Base-by-base conservation (phyloP, 2,113 vertebrate genomes). In the Aix galericulata region DNA sequence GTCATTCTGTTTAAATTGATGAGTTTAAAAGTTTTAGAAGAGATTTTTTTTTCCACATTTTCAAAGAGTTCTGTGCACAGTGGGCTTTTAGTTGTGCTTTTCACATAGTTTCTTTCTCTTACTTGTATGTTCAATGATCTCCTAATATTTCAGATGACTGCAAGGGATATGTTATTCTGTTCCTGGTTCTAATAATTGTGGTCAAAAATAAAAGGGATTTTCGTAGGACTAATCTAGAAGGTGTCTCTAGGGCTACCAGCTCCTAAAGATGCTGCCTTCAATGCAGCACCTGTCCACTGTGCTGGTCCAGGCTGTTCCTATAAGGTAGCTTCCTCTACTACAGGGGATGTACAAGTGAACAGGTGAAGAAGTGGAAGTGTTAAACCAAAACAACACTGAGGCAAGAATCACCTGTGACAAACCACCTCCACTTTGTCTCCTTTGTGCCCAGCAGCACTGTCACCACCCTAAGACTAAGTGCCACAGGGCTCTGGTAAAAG, bases 271-370 rank as follows among this genome's bases (percentile, higher is more conserved):
- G 27, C 10, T 27, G 17, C 11, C 27, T 15, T 68, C 66, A 53
- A 25, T 13, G 46, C 16, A 91, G 56, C 38, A 88, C 17, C 15
- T 68, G 34, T 32, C 18, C 15, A 9, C 68, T 9, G 17, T 46
- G 14, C 11, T 34, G 56, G 25, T 32, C 56, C 75, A 71, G 90
- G 26, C 20, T 21, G 0, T 27, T 69, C 59, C 42, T 84, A 29
- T 14, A 22, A 53, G 15, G 12, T 1, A 17, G 2, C 13, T 8
- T 32, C 32, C 40, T 67, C 34, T 0, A 0, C 58, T 52, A 1
- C 0, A 0, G 1, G 11, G 27, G 46, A 46, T 21, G 18, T 46
- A 46, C 21, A 50, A 22, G 48, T 50, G 48, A 23, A 8, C 2
- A 6, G 7, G 13, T 53, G 18, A 59, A 81, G 48, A 66, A 63